Evolutionary conservation across 35 echinoderm and acorn worm genomes (phyloP), one percentile per base, ranked within the genome.

Genomic region (Holothuria glaberrima): DNA sequence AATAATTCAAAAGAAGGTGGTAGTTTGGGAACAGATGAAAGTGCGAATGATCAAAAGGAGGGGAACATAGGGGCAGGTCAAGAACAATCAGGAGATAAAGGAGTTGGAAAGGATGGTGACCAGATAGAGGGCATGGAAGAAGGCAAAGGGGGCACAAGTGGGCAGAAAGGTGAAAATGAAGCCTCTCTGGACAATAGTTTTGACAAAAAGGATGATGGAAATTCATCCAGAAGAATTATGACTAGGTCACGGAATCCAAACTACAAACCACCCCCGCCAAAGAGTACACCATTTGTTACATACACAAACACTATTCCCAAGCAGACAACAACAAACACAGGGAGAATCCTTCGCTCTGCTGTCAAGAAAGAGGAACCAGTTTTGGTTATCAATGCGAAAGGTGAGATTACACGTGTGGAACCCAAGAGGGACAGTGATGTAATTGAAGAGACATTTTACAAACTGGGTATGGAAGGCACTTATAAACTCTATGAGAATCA

Each of bases 261-360:
- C 74, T 99, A 99, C 64, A 99, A 99, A 30, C 97, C 97, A n/a
- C 97, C 97, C 1, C 96, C 97, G 4, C 97, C 97, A 9, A 99
- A 99, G 68, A 86, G 44, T 21, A 95, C 97, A 48, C 93, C 97
- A 13, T 99, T 93, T 89, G 63, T 99, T 34, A 99, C 91, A 33
- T 99, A 99, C 89, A 86, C 93, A n/a, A 93, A 90, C 57, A 91
- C 86, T 26, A 90, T 89, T 59, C 90, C 95, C 32, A 94, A 77
- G 61, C 46, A 54, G 25, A 68, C 91, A 13, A 75, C 28, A 21
- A 73, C 82, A 33, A 58, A 4, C 27, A 5, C 38, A 32, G 48
- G 74, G 22, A 68, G 68, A 26, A 29, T 87, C 10, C 85, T 87
- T 28, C 60, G 85, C 6, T 87, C 85, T 21, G 66, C 90, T 26